Evolutionary conservation across 2,113 vertebrate genomes (phyloP), one percentile per base, ranked within the genome.

Genomic region (Corydoras sp.): DNA sequence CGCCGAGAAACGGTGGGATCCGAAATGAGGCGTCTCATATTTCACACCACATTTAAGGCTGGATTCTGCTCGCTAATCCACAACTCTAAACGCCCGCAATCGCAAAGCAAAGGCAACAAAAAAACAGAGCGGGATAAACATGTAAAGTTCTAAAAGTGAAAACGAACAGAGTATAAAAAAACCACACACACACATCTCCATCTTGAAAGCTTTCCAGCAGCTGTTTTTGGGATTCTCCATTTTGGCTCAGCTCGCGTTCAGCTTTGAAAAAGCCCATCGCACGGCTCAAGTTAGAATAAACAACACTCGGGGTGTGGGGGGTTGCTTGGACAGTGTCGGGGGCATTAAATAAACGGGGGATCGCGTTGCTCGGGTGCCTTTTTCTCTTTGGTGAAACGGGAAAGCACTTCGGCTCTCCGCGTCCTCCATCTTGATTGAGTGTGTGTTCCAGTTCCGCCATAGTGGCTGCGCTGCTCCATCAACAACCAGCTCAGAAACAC

Each of bases 381-480:
- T 59, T 72, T 71, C 62, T 58, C 35, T n/a, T 65, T 56, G 51
- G 64, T 69, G 64, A 51, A 55, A 43, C n/a, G 69, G 68, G 67
- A 32, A 68, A 77, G 72, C 60, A 77, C 69, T 72, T 58, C 86
- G 82, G 84, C 71, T 79, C 77, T 77, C 75, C 78, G 79, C 73
- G 81, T 84, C 85, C 88, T 86, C 88, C 87, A 88, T 88, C 86
- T 89, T 89, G 85, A 81, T 79, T 85, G 81, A 68, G 76, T 76
- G 14, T 74, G 77, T 81, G 82, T 77, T 82, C 77, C 80, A 76
- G 59, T 77, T 75, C 65, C 58, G 73, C 73, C 74, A 75, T 74
- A 73, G 72, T 56, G 74, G 62, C 77, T 79, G 71, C 55, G 72
- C 76, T 68, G 71, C 76, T 73, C 29, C 72, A 67, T 30, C 72